Base-by-base conservation (phyloP, 1,140 invertebrate genomes). In the Drosophila navojoa region DNA sequence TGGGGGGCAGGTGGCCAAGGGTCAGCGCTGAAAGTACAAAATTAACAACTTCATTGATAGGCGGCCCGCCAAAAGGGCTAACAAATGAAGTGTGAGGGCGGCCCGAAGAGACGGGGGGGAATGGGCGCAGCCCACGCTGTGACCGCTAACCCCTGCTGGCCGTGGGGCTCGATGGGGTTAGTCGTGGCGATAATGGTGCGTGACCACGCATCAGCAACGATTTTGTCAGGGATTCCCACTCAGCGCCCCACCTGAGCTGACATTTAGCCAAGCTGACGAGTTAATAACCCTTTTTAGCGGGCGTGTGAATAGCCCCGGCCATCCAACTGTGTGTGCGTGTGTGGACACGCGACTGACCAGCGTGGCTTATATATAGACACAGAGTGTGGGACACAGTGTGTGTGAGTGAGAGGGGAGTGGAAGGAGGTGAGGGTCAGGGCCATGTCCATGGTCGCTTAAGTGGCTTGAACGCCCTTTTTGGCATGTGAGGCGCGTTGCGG, bases 231-330 rank as follows among this genome's bases (percentile, higher is more conserved):
- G 76, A 81, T 61, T 66, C 71, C 62, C 62, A 60, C 53, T 53
- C 40, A 38, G 19, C 19, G 27, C 57, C 66, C 76, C 79, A 89
- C 82, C 84, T 87, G 76, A 87, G 55, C 82, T 86, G 81, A 87
- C 81, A 84, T 84, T 84, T 84, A 84, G 78, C 40, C 77, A 54
- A 84, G 73, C 85, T 91, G 90, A 91, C 90, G 81, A 91, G 90
- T 91, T 91, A 91, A 91, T 91, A 91, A 91, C 90, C 90, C 90
- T 91, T 91, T 89, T 91, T 91, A 90, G 82, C 90, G 90, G 40
- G 60, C 82, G 69, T 86, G 79, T 79, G 76, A 77, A 78, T 69
- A 64, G 53, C 49, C 42, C 49, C 22, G 32, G 10, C 10, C 16
- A n/a, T 22, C 40, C 16, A 25, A 25, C 40, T 38, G 35, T 42